Base-by-base conservation (phyloP, 2,888 invertebrate genomes). In the Thymelicus acteon region DNA sequence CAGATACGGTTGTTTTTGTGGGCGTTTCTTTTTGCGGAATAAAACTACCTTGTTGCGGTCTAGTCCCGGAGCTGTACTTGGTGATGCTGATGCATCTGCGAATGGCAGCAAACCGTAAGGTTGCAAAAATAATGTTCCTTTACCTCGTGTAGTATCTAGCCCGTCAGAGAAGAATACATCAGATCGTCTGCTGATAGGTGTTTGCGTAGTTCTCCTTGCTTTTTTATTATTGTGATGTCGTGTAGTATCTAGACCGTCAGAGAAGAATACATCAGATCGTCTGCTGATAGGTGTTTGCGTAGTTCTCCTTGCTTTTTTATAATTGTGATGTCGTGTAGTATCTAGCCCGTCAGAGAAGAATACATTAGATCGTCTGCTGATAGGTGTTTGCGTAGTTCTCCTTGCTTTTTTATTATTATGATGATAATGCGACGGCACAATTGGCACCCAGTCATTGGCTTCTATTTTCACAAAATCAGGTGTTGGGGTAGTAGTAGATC, bases 391-490 rank as follows among this genome's bases (percentile, higher is more conserved):
- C 66, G 19, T n/a, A 24, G 31, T 70, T 77, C 80, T 79, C 78
- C 85, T 77, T 79, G 77, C 71, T 81, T 85, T 81, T 39, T 84
- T 78, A 76, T 84, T 78, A 76, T 54, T 54, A 0, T 24, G 19
- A 24, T 54, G 24, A 24, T 83, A 91, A 79, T 92, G 90, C 15
- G 90, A 83, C 12, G 94, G 93, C 73, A 89, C 75, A 61, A 94
- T 91, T 37, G 94, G 94, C 58, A 93, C 83, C 94, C 94, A 94
- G 72, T 93, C 94, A 75, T 91, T 92, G 7, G 81, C 79, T 77
- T 85, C 82, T 44, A 86, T 79, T 70, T 82, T 77, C 40, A 85
- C 84, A 65, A 84, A 84, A 72, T 85, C 88, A 37, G 79, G 76
- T 39, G 82, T 77, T 61, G 79, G 75, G 47, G 86, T 84, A 49